These are phyloP conservation scores for Acropora yongei DNA, from an alignment of 64 coral and sea anemone genomes.

Conservation along the genomic window DNA sequence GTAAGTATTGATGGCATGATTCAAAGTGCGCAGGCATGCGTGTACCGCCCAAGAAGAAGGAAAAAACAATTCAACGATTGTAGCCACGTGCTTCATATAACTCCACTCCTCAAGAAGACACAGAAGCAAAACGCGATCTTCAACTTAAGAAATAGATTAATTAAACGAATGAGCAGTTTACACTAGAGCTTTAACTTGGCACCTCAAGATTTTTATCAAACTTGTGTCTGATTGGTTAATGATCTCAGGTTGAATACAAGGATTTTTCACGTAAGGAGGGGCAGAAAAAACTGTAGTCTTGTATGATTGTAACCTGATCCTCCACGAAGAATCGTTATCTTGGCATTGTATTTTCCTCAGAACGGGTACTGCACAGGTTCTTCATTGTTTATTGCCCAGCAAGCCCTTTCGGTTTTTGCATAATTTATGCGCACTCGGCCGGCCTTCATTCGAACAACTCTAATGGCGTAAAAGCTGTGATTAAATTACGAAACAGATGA, in stretches of 20 bases:
- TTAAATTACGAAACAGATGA: constrained; percentile 35
- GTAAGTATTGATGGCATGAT: too few relatives aligned
- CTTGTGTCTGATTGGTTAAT: background rate
- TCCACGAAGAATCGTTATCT: background rate
- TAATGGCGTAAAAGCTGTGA: constrained; percentile 6
- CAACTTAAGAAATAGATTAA: too few relatives aligned
- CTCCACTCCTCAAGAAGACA: too few relatives aligned
- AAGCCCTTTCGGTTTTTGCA: constrained; percentile 36
- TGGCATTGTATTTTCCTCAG: background rate
- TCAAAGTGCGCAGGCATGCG: too few relatives aligned
- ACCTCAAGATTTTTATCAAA: too few relatives aligned
- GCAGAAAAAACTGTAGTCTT: background rate
- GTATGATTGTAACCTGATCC: background rate
- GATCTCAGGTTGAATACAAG: background rate
- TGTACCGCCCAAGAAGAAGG: too few relatives aligned
- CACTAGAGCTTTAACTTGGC: too few relatives aligned
- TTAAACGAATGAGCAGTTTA: too few relatives aligned
- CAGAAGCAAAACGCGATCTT: too few relatives aligned
- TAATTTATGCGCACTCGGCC: constrained; percentile 24
- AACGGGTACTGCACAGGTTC: constrained; percentile 28
- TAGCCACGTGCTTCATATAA: too few relatives aligned
- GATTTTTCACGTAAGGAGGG: background rate
- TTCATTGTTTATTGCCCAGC: constrained; percentile 20
- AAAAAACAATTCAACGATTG: too few relatives aligned
- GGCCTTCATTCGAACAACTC: background rate